These are phyloP conservation scores for Smittia aterrima DNA, from an alignment of 2,888 invertebrate genomes.

Conservation along the genomic window DNA sequence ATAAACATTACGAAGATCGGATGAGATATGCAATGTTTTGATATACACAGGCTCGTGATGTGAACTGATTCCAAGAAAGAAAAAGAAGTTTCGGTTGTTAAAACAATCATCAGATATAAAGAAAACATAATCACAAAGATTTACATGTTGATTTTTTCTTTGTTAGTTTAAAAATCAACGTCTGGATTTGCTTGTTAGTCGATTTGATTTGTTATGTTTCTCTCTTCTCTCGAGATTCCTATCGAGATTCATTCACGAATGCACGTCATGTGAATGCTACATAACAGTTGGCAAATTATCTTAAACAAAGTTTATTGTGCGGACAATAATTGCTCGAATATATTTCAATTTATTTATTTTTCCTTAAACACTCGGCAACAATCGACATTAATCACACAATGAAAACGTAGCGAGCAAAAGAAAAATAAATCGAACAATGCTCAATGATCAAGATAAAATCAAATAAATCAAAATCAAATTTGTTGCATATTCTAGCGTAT, in stretches of 20 bases:
- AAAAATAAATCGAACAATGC: slow-evolving; percentile 33
- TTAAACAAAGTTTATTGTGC: neutral
- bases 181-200: neutral
- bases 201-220: neutral
- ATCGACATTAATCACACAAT: slow-evolving; percentile 27
- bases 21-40: slow-evolving; percentile 1
- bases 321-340: too few species aligned
- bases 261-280: too few species aligned
- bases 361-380: neutral
- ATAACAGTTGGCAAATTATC: neutral
- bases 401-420: neutral
- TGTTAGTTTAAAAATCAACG: slow-evolving; percentile 6
- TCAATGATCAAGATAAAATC: slow-evolving; percentile 24
- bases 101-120: slow-evolving; percentile 6
- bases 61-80: neutral
- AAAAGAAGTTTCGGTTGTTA: neutral
- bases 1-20: slow-evolving; percentile 12
- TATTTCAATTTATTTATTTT: too few species aligned
- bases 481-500: slow-evolving; percentile 39
- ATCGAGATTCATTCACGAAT: too few species aligned
- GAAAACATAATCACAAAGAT: slow-evolving; percentile 3
- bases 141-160: slow-evolving; percentile 5
- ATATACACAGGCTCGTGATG: neutral
- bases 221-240: neutral
- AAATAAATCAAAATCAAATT: slow-evolving; percentile 39